Evolutionary conservation across 2,888 invertebrate species (phyloP), one percentile per base, ranked within the genome.

Genomic region (Mimas tiliae): DNA sequence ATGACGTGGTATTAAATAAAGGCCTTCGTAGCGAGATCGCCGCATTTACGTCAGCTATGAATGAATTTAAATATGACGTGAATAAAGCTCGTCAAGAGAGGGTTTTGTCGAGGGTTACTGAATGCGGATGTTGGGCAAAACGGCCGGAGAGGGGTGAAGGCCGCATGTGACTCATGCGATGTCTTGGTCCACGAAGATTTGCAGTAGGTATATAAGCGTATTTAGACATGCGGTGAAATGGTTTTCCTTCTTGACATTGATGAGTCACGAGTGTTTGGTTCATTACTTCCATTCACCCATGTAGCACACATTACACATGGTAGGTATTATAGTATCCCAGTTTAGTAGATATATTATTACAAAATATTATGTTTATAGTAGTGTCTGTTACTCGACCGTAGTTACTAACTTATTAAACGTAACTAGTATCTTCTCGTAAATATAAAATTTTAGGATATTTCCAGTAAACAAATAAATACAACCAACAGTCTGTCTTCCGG

Each of bases 61-160:
- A 87, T 86, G 84, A 84, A 83, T 83, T 79, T 76, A 76, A 81
- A 81, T 80, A 79, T 84, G 80, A 77, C 79, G 75, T 79, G 78
- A 82, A 81, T 81, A 80, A 81, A 73, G 74, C 70, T 76, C 64
- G 66, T 67, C 38, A 63, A 67, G 65, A 65, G 68, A 70, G 69
- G 72, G 72, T 64, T 72, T 50, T 48, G 63, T 27, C 11, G 63
- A 33, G 63, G 45, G 47, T 38, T 81, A 83, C 76, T 81, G 82
- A 86, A 89, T 82, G 87, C 90, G 89, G 88, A 90, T 90, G 85
- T 86, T 75, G 77, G 75, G 70, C 73, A 81, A 80, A 79, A 76
- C 77, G 81, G 76, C 72, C 81, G 71, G 70, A 77, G 73, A 71
- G 85, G 87, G 90, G 88, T 91, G 90, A 91, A 92, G 91, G 91